Percentiles rank a stretch among this genome's conserved stretches.
These are phyloP conservation scores for Orchesella cincta DNA, from an alignment of 1,140 invertebrate genomes.

Conservation along the genomic window DNA sequence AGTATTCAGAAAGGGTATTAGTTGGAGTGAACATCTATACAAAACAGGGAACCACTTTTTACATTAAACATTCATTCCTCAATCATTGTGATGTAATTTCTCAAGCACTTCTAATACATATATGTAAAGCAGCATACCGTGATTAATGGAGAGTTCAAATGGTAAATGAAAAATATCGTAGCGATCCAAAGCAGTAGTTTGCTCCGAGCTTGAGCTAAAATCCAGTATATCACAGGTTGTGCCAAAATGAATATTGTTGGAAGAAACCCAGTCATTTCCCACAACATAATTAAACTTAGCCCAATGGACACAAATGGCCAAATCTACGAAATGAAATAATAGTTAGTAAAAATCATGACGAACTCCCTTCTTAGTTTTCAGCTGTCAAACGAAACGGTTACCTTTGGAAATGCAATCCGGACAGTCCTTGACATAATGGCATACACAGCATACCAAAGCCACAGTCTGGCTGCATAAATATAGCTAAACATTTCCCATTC, in stretches of 20 bases:
- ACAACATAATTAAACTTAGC: conserved; percentile 53
- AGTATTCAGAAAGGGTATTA: conserved; percentile 52
- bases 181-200: conserved; percentile 55
- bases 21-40: neutral
- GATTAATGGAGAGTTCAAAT: conserved; percentile 55
- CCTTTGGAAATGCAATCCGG: conserved; percentile 42
- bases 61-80: no score
- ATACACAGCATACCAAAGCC: conserved; percentile 58
- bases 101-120: no score
- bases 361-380: neutral
- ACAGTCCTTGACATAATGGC: conserved; percentile 54
- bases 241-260: conserved; percentile 54
- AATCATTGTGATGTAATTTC: no score
- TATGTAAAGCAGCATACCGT: no score
- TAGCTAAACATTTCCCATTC: conserved; percentile 62
- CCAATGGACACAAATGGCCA: conserved; percentile 46
- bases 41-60: no score
- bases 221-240: conserved; percentile 55
- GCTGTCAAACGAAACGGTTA: neutral
- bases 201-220: conserved; percentile 53
- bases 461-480: conserved; percentile 54
- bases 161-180: conserved; percentile 53
- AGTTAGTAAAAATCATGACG: neutral
- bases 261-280: conserved; percentile 52
- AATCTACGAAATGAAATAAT: neutral